Percentiles rank a stretch among this genome's conserved stretches.
Conservation (phyloP, 2,113 vertebrate genomes). For the Trinectes maculatus region DNA sequence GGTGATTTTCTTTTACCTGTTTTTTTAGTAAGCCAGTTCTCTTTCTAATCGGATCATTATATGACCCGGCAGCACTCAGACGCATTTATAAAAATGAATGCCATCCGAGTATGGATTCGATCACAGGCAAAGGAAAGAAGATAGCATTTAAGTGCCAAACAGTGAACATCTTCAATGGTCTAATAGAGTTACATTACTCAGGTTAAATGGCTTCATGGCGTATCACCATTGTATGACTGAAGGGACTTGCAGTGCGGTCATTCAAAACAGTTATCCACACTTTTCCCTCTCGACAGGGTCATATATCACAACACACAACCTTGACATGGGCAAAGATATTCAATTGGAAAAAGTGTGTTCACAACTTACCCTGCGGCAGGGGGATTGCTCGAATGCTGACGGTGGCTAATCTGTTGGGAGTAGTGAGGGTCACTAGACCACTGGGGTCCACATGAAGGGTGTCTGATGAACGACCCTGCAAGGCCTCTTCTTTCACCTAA, state of each 20-base stretch:
- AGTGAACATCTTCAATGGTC: too few relatives aligned
- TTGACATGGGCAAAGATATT: too few relatives aligned
- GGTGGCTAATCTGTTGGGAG: conserved; percentile 89
- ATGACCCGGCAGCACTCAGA: neutral
- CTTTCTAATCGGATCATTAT: neutral
- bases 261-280: neutral
- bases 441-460: conserved; percentile 87
- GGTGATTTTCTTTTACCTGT: neutral
- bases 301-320: neutral
- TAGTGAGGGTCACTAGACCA: conserved; percentile 90
- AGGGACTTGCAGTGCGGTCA: neutral
- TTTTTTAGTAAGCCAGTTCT: neutral
- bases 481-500: conserved; percentile 84
- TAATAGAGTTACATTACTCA: too few relatives aligned
- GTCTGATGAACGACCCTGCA: conserved; percentile 84
- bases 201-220: too few relatives aligned
- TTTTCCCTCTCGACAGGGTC: neutral
- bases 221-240: too few relatives aligned
- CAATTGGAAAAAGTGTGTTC: neutral
- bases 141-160: too few relatives aligned
- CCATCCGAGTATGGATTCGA: neutral
- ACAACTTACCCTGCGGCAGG: conserved; percentile 85
- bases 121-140: neutral
- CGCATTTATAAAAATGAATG: neutral
- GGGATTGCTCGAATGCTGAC: conserved; percentile 88